Evolutionary conservation across 2,888 invertebrate species (phyloP), one percentile per base, ranked within the genome.

Genomic region (Drosophila paranaensis): DNA sequence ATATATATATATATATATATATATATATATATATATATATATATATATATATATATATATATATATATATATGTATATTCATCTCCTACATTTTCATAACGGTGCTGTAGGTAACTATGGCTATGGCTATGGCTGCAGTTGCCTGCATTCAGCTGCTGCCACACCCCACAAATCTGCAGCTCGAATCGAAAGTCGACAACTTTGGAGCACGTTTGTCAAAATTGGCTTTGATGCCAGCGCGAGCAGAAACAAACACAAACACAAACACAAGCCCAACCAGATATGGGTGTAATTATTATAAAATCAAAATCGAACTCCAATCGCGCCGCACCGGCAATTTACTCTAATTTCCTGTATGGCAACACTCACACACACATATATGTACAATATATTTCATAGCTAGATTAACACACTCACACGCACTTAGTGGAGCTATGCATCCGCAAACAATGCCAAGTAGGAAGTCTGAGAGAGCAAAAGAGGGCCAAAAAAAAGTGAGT

Each of bases 251-350:
- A 50, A 64, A 69, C 42, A 25, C 9, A 35, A 46, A 53, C 45
- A 50, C 16, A 60, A 20, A 55, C 46, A 56, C 57, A 64, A 60
- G 61, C 57, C 56, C 67, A 66, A 54, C 42, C 57, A 60, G 43
- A 69, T 50, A 73, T 78, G 78, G 81, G 73, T 80, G 80, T 76
- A 82, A 83, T 78, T 81, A 78, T 81, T 83, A 77, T 80, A 81
- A 71, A 79, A 71, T 69, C 75, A 71, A 81, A 68, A 75, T 69
- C 66, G 63, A 81, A 71, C 77, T 69, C 60, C 71, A 81, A 72
- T 63, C 72, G 60, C 48, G 11, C 11, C 25, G 37, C 68, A 27
- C 45, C 45, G 42, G 62, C 65, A 77, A 80, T 77, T 79, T 77
- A 61, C 71, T 58, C 69, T 42, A 73, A 71, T 83, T 82, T 82